These are phyloP conservation scores for Doryteuthis pealeii DNA, from an alignment of 1,140 invertebrate species.

Conservation along the genomic window DNA sequence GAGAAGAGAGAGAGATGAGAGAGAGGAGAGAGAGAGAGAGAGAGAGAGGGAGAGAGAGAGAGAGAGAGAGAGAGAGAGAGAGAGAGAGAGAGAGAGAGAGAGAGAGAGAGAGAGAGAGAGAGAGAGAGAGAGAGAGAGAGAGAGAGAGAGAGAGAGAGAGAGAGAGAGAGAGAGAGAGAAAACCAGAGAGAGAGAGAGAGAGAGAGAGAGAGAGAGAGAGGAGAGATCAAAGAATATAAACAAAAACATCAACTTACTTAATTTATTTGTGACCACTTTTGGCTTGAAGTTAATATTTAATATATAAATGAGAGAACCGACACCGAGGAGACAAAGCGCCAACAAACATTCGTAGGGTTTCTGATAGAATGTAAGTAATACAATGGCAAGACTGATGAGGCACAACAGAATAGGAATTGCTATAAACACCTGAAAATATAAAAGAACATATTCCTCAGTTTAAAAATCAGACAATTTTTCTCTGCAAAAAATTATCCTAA, in stretches of 20 bases:
- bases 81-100: no score
- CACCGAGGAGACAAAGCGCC: neutral
- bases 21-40: no score
- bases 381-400: neutral
- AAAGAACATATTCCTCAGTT: neutral
- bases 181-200: no score
- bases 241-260: neutral
- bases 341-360: neutral
- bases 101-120: no score
- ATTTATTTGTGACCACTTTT: neutral
- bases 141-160: no score
- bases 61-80: no score
- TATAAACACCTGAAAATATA: neutral
- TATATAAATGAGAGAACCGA: neutral
- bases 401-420: neutral
- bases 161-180: no score
- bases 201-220: neutral
- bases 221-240: neutral
- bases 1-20: no score
- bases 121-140: neutral
- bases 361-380: neutral
- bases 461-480: no score
- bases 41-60: no score
- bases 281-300: neutral
- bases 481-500: no score